A percentile compares a stretch with the other conserved stretches of the same genome.
phyloP scores from a whole-genome alignment of 2,888 invertebrate species.

The Acleris holmiana region DNA sequence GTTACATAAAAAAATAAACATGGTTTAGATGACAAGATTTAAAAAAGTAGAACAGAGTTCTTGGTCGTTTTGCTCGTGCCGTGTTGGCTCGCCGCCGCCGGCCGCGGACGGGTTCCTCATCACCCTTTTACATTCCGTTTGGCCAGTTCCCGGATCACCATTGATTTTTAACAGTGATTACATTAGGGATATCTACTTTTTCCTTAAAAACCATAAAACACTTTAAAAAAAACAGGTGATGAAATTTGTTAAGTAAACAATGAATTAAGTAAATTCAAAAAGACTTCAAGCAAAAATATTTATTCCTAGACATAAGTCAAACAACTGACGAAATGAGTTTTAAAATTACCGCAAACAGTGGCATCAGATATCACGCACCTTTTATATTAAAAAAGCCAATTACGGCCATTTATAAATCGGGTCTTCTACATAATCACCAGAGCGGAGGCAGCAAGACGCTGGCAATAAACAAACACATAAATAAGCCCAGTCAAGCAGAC shows the following conservation, averaged over 20 bases:
- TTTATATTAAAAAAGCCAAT: conserved; percentile 26
- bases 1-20: too few species aligned
- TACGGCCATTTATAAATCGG: conserved; percentile 35
- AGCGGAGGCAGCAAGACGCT: conserved; percentile 39
- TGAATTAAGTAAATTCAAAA: too few species aligned
- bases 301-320: background rate
- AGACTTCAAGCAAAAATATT: background rate
- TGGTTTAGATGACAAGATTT: too few species aligned
- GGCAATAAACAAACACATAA: conserved; percentile 52
- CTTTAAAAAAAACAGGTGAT: background rate
- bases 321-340: background rate
- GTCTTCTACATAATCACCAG: conserved; percentile 43
- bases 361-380: conserved; percentile 6
- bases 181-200: too few species aligned
- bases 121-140: conserved; percentile 11
- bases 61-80: conserved; percentile 14
- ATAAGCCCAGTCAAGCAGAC: conserved; percentile 48
- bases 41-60: background rate
- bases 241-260: too few species aligned
- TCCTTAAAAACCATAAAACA: background rate
- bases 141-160: conserved; percentile 1
- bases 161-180: background rate
- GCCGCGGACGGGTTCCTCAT: conserved; percentile 2
- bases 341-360: conserved; percentile 5
- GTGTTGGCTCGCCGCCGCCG: background rate